Conservation (phyloP, 2,797 vertebrate genomes). For the Fringilla coelebs region DNA sequence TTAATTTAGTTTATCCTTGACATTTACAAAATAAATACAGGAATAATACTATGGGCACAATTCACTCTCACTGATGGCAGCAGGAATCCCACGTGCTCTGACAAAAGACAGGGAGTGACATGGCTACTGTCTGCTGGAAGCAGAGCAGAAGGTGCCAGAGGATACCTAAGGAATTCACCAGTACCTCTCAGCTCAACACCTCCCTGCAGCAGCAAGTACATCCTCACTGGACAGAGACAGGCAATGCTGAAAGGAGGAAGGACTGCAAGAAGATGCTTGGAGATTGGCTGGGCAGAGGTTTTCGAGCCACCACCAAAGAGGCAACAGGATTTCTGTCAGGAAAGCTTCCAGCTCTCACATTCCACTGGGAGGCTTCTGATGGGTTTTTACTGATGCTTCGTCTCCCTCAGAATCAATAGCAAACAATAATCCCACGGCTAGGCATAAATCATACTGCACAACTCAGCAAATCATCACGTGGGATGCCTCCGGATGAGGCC, state of each 20-base stretch:
- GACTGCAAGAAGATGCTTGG: not conserved
- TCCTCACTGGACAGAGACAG: accelerated
- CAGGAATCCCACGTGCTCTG: accelerated
- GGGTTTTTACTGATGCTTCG: conserved; percentile 9
- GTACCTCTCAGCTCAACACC: not conserved
- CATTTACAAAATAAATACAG: conserved; percentile 37
- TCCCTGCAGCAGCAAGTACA: not conserved
- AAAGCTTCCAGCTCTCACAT: not conserved
- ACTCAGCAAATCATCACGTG: not conserved
- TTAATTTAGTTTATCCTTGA: conserved; percentile 13
- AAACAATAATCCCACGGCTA: not conserved
- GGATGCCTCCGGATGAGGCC: not conserved
- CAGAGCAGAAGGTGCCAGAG: not conserved
- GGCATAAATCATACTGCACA: not conserved
- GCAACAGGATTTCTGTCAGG: not conserved
- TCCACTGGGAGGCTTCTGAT: not conserved
- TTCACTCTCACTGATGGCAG: not conserved
- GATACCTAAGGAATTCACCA: not conserved
- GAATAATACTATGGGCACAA: not conserved
- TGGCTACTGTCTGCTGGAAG: not conserved
- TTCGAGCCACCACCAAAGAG: not conserved
- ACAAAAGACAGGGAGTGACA: not conserved
- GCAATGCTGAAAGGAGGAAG: not conserved
- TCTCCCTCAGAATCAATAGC: conserved; percentile 22
- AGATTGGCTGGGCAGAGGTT: accelerated